Base-by-base conservation (phyloP, 2,113 vertebrate species). In the Morone chrysops region DNA sequence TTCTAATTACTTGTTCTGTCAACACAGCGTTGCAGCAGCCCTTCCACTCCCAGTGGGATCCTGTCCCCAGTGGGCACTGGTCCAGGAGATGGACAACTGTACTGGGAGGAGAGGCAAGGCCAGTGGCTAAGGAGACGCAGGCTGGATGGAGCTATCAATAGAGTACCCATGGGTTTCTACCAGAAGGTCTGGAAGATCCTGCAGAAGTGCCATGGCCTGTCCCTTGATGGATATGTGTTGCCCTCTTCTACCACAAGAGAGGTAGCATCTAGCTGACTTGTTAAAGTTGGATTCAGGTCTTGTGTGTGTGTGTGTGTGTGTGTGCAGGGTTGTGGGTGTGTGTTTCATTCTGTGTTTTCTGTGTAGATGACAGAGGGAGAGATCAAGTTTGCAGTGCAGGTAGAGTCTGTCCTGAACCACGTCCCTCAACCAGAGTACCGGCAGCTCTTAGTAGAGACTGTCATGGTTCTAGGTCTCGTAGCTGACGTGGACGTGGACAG, bases 321-420 rank as follows among this genome's bases (percentile, higher is more conserved):
- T 31, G 31, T 31, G 31, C 31, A 31, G 31, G 31, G 31, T 31
- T 43, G 3, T 67, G 25, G 18, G 18, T 68, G n/a, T 78, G 41
- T 79, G 31, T 67, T 74, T 48, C 53, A 31, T 12, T 70, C 0
- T 71, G 25, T 79, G 51, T 57, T 57, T 60, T 81, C 25, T 65
- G 82, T 81, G 9, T 82, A 99, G 98, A 99, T 99, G 98, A 99
- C 98, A 5, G 95, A 94, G 0, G 96, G 97, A 0, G 98, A 99
- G 91, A 99, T 99, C 90, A 99, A 99, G 94, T 99, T 99, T 91
- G 98, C 98, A 0, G 97, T 99, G 86, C 97, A 99, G 0, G 98
- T 99, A 86, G 98, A 99, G 91, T 97, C 98, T 0, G 97, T 99
- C 85, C 94, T 99, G 92, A 99, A 99, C 94, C 98, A 97, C 0